These are phyloP conservation scores for Epinotia ramella DNA, from an alignment of 2,888 invertebrate species.

Conservation along the genomic window DNA sequence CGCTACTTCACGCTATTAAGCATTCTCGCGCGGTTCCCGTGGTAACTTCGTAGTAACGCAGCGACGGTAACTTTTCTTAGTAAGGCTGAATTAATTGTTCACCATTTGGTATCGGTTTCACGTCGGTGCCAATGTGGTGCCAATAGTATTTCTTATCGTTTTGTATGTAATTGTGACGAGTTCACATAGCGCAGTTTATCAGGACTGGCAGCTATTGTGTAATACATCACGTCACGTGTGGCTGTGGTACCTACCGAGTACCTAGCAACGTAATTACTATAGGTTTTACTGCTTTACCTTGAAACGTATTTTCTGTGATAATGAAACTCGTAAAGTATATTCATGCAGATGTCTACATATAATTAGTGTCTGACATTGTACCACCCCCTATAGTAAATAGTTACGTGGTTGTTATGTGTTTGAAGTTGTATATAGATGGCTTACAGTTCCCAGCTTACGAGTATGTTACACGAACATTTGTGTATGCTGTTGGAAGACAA, in stretches of 20 bases:
- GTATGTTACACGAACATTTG: background rate
- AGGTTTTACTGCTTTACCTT: slow-evolving; percentile 10
- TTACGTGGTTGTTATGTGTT: background rate
- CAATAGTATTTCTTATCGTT: slow-evolving; percentile 27
- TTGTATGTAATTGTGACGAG: slow-evolving; percentile 37
- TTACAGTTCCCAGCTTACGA: no score
- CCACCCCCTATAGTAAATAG: slow-evolving; percentile 15
- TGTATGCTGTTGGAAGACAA: background rate
- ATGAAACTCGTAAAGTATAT: slow-evolving; percentile 9
- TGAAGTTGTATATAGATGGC: slow-evolving; percentile 7
- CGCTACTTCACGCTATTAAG: slow-evolving; percentile 35
- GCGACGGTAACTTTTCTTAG: slow-evolving; percentile 51
- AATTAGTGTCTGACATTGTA: slow-evolving; percentile 28
- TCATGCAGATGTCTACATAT: background rate
- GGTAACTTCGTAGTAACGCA: slow-evolving; percentile 50
- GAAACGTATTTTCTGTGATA: slow-evolving; percentile 29
- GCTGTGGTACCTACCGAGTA: background rate
- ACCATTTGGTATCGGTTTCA: slow-evolving; percentile 54
- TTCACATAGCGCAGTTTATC: slow-evolving; percentile 32
- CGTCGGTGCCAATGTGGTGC: slow-evolving; percentile 49
- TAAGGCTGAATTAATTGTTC: slow-evolving; percentile 47
- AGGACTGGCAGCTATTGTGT: slow-evolving; percentile 15
- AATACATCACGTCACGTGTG: slow-evolving; percentile 25
- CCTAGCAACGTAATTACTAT: slow-evolving; percentile 19
- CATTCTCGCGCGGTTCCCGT: slow-evolving; percentile 40